Conservation (phyloP, 53 echinoderm and acorn worm genomes). For the Crossaster papposus region DNA sequence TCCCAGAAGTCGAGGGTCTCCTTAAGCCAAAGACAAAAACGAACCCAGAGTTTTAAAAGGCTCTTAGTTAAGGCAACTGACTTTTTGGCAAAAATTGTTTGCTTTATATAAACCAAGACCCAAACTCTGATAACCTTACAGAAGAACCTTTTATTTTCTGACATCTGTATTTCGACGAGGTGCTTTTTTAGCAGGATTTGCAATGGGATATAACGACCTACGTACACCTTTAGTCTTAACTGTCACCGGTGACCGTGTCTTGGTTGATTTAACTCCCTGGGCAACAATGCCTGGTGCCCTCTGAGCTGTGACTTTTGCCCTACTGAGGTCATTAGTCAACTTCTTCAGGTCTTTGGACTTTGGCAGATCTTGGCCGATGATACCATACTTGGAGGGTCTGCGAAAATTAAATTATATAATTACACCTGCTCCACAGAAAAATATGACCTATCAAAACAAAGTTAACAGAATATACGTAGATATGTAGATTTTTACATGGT, state of each 20-base stretch:
- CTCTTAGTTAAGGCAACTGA: not conserved
- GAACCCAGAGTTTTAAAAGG: no score
- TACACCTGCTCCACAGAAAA: not conserved
- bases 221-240: constrained; percentile 56
- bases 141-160: constrained; percentile 16
- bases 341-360: constrained; percentile 31
- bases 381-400: constrained; percentile 54
- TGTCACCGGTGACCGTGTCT: constrained; percentile 41
- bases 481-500: not conserved
- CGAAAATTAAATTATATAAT: not conserved
- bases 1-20: no score
- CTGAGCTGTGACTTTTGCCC: constrained; percentile 44
- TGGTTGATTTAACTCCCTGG: constrained; percentile 3
- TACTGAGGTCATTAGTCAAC: constrained; percentile 32
- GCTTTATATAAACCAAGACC: not conserved
- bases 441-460: not conserved
- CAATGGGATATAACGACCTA: constrained; percentile 54
- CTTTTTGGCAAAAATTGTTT: not conserved
- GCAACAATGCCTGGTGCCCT: constrained; percentile 27
- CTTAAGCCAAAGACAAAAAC: no score
- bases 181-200: constrained; percentile 36
- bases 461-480: not conserved
- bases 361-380: constrained; percentile 13
- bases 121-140: not conserved
- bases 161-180: not conserved